Percentiles rank a stretch among this genome's conserved stretches.
These are phyloP conservation scores for Drosophila aff. DNA, from an alignment of 1,140 invertebrate species.

Conservation along the genomic window DNA sequence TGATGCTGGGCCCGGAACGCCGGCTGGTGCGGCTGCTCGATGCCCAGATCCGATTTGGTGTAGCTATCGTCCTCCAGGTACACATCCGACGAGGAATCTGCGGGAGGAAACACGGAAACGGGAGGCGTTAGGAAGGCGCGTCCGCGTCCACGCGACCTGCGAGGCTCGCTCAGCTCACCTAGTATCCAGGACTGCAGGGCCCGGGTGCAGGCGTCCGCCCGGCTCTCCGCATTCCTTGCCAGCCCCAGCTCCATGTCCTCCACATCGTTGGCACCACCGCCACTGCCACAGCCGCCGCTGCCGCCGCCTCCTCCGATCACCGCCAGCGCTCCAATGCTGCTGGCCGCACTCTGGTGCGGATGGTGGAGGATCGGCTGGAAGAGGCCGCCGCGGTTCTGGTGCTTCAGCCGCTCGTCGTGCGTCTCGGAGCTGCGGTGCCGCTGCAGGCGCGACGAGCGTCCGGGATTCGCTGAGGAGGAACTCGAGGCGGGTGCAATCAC, in stretches of 20 bases:
- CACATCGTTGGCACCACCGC: conserved; percentile 44
- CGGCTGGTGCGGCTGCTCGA: conserved; percentile 67
- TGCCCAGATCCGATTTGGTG: conserved; percentile 83
- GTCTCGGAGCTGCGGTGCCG: conserved; percentile 83
- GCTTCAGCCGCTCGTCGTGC: conserved; percentile 77
- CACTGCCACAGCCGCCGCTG: conserved; percentile 11
- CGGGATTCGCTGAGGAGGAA: conserved; percentile 12
- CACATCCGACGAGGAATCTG: conserved; percentile 81
- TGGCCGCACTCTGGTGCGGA: conserved; percentile 51
- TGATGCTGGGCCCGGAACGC: conserved; percentile 61
- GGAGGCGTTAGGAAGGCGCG: neutral
- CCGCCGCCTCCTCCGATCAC: conserved; percentile 22
- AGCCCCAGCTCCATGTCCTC: conserved; percentile 76
- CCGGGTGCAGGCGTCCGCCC: conserved; percentile 51
- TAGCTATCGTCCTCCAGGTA: conserved; percentile 83
- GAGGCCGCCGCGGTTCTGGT: conserved; percentile 65
- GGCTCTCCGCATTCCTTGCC: conserved; percentile 53
- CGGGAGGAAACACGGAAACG: neutral
- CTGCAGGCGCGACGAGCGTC: conserved; percentile 66
- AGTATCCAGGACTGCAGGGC: conserved; percentile 77
- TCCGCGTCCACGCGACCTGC: neutral
- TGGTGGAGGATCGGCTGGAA: conserved; percentile 75
- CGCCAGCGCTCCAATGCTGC: conserved; percentile 47
- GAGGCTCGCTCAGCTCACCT: conserved; percentile 29
- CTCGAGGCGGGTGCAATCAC: conserved; percentile 38